Percentiles rank a stretch among this genome's conserved stretches.
These are phyloP conservation scores for Sebastes schlegelii DNA, from an alignment of 2,113 vertebrate genomes.

Conservation along the genomic window DNA sequence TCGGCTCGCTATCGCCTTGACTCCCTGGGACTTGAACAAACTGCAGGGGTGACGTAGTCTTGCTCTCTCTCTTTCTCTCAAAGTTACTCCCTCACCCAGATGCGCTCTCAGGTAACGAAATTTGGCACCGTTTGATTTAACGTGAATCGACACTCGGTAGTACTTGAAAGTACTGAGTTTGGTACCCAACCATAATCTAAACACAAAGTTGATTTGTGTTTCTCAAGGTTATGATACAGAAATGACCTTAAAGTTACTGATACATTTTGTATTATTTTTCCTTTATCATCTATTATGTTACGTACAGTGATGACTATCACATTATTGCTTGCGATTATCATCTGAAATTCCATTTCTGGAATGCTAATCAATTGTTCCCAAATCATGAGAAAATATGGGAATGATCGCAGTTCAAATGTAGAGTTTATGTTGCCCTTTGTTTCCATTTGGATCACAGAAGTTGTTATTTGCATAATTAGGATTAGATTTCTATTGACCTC, in stretches of 20 bases:
- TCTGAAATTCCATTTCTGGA: not conserved
- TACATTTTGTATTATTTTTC: too few species aligned
- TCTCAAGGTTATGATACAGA: not conserved
- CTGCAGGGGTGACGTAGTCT: too few species aligned
- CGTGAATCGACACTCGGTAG: too few species aligned
- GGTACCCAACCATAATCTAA: too few species aligned
- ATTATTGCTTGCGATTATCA: not conserved
- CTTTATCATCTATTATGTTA: not conserved
- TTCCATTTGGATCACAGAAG: constrained; percentile 18
- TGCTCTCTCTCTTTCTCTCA: too few species aligned
- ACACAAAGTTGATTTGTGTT: not conserved
- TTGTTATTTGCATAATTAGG: constrained; percentile 58
- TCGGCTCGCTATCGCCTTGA: too few species aligned
- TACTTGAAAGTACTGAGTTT: too few species aligned
- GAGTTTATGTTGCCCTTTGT: not conserved
- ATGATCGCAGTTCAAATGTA: not conserved
- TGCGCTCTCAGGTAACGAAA: too few species aligned
- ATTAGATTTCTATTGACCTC: constrained; percentile 43
- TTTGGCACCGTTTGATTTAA: too few species aligned
- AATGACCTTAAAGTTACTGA: not conserved
- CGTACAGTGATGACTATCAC: not conserved
- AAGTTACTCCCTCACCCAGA: too few species aligned
- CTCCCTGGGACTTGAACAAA: too few species aligned
- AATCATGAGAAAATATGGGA: not conserved
- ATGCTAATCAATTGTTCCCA: not conserved